Evolutionary conservation across 1,140 invertebrate species (phyloP).

Genomic region (Rhagoletis zephyria): DNA sequence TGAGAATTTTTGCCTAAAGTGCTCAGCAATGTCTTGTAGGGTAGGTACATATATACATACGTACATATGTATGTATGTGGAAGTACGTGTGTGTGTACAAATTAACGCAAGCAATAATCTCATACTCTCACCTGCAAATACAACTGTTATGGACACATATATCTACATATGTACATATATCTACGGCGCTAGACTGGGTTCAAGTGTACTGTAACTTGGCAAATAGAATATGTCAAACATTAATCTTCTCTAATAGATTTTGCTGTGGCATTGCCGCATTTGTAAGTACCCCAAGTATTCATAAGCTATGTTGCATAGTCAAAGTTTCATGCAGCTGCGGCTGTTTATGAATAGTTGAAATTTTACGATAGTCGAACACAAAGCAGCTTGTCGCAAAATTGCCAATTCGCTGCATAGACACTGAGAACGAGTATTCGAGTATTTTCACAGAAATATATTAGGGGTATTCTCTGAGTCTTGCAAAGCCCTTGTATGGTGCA

Average conservation of each 20-base stretch:
- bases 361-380: background rate
- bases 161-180: background rate
- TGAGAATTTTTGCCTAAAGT: too few relatives aligned
- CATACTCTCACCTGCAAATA: background rate
- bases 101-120: background rate
- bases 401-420: too few relatives aligned
- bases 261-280: too few relatives aligned
- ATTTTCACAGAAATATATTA: too few relatives aligned
- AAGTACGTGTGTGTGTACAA: background rate
- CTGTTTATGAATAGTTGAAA: background rate
- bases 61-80: background rate
- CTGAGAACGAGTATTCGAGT: too few relatives aligned
- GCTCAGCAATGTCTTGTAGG: too few relatives aligned
- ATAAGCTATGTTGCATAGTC: constrained; percentile 15
- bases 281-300: background rate
- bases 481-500: too few relatives aligned
- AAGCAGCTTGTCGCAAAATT: background rate
- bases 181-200: too few relatives aligned
- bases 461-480: too few relatives aligned
- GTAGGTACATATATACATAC: too few relatives aligned
- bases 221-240: background rate
- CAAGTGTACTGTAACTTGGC: too few relatives aligned
- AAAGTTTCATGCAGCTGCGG: background rate
- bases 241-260: background rate
- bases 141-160: background rate